phyloP scores from a whole-genome alignment of 1,140 invertebrate genomes.

The Heliconius hewitsoni region DNA sequence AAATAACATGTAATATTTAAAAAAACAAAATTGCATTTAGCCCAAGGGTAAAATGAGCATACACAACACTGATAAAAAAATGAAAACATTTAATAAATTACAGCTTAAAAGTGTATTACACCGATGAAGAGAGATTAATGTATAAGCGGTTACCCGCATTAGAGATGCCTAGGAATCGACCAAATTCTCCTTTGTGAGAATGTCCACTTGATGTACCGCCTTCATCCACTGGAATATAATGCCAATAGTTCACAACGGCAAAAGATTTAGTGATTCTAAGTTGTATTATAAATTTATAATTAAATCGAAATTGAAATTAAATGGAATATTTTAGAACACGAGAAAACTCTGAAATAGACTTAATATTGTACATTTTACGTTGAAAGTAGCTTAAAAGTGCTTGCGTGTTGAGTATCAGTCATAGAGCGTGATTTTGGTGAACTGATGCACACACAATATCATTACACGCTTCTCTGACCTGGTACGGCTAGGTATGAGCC shows the following conservation, averaged over 20 bases:
- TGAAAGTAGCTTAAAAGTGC: constrained; percentile 59
- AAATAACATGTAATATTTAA: constrained; percentile 31
- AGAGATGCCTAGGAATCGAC: constrained; percentile 88
- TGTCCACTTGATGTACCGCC: constrained; percentile 68
- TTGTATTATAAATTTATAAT: not conserved
- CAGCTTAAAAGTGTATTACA: constrained; percentile 50
- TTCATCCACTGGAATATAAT: constrained; percentile 75
- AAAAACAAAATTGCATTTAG: constrained; percentile 39
- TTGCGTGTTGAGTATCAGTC: constrained; percentile 48
- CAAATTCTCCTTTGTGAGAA: constrained; percentile 82
- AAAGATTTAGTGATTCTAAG: constrained; percentile 14
- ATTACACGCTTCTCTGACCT: constrained; percentile 83
- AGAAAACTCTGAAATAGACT: constrained; percentile 10
- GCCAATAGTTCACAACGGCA: constrained; percentile 52
- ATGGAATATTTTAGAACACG: constrained; percentile 14
- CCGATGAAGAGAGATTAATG: constrained; percentile 57
- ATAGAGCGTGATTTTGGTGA: constrained; percentile 61
- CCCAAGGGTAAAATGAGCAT: constrained; percentile 29
- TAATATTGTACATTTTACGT: constrained; percentile 26
- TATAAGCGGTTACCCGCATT: constrained; percentile 83
- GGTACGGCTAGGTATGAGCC: constrained; percentile 89
- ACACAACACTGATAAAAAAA: constrained; percentile 30
- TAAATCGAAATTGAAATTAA: not conserved
- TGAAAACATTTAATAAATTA: constrained; percentile 31
- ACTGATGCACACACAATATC: constrained; percentile 54